These are phyloP conservation scores for Dendrolimus pini DNA, from an alignment of 2,888 invertebrate genomes.

Conservation along the genomic window DNA sequence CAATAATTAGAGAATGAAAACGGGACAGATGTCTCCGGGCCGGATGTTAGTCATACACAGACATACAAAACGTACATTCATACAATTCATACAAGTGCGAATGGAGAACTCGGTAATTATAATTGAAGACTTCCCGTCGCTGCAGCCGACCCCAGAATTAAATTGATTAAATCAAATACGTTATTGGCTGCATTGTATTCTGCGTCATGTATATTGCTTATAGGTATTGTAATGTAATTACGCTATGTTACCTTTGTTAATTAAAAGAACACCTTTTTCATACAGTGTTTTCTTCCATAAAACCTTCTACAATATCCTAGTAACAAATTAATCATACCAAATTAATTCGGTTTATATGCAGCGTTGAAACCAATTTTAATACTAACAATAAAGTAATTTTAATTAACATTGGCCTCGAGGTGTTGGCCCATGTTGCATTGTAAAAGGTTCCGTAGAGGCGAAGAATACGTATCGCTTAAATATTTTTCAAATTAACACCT, in stretches of 20 bases:
- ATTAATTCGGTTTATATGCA: no score
- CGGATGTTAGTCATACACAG: conserved; percentile 66
- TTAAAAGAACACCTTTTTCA: no score
- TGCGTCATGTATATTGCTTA: not conserved
- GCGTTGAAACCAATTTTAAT: no score
- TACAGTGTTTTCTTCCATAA: no score
- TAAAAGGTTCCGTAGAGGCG: no score
- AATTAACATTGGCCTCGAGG: no score
- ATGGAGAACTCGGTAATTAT: conserved; percentile 52
- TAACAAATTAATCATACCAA: no score
- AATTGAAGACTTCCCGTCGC: conserved; percentile 70
- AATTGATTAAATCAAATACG: conserved; percentile 36
- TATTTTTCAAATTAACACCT: no score
- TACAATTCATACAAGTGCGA: conserved; percentile 41
- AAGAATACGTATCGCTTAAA: no score
- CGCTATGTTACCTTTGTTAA: conserved; percentile 4
- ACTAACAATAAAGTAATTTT: no score
- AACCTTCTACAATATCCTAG: no score
- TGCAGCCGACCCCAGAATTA: conserved; percentile 25
- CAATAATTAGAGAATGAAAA: conserved; percentile 30
- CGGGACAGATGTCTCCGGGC: conserved; percentile 52
- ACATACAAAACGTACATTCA: conserved; percentile 32
- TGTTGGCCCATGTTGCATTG: no score
- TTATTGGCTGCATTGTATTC: conserved; percentile 20
- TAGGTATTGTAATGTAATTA: not conserved